A percentile compares a stretch with the other conserved stretches of the same genome.
These are phyloP conservation scores for Petrocephalus schoutedeni DNA, from an alignment of 2,797 vertebrate genomes.

Conservation along the genomic window DNA sequence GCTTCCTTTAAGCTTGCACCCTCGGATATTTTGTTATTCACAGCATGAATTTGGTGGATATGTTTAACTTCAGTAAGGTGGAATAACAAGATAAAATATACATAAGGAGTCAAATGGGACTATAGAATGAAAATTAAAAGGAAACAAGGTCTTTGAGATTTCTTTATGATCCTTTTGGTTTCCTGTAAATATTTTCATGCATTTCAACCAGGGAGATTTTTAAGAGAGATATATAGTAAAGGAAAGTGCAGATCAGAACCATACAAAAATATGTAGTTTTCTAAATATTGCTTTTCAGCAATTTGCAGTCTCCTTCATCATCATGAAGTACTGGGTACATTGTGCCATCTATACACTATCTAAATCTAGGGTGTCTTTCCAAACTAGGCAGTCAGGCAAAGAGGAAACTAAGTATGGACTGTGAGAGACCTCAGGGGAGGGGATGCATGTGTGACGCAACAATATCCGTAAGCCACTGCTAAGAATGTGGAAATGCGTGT, in stretches of 20 bases:
- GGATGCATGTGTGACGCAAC: not conserved
- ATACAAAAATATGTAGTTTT: not conserved
- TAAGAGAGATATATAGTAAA: not conserved
- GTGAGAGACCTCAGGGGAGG: not conserved
- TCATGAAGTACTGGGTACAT: conserved; percentile 3
- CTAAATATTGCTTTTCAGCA: not conserved
- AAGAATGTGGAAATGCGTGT: not conserved
- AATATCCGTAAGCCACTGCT: not conserved
- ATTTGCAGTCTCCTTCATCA: not conserved
- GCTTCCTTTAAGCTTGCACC: not conserved
- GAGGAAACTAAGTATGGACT: conserved; percentile 3
- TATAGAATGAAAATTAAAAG: not conserved
- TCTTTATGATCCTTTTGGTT: not conserved
- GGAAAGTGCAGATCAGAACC: not conserved
- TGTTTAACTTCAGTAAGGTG: not conserved
- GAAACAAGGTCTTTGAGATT: not conserved
- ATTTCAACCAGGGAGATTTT: not conserved
- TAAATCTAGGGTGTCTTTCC: not conserved
- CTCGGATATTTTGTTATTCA: not conserved
- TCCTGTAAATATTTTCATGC: not conserved
- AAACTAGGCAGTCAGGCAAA: not conserved
- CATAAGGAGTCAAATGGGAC: not conserved
- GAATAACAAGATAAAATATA: not conserved
- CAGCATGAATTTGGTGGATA: not conserved
- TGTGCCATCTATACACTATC: not conserved